Evolutionary conservation across 2,797 vertebrate genomes (phyloP), one percentile per base, ranked within the genome.

Genomic region (Distichodus sexfasciatus): DNA sequence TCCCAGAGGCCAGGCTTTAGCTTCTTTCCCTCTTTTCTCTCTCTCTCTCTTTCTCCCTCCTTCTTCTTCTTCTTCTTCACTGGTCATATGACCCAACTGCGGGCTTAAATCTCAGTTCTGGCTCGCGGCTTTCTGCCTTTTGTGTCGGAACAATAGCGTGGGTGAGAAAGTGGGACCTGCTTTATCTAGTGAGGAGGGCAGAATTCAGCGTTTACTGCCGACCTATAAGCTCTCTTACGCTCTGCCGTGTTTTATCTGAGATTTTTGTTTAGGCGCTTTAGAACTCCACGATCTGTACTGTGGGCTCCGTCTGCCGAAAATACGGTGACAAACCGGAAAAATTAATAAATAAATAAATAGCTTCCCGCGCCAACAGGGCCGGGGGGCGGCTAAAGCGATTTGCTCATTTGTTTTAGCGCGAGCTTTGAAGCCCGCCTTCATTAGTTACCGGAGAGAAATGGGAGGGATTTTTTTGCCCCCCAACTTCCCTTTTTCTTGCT

Each of bases 381-480:
- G 51, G 68, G 80, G 72, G 80, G 72, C 69, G 29, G 33, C 83
- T 79, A 70, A 58, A 72, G 76, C 81, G 86, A 86, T 89, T 87
- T 85, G 87, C 86, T 84, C 51, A 35, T 76, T 81, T 79, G 84
- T 75, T n/a, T 82, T 69, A 79, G 79, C 76, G 64, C 70, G 69
- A 78, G 80, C 79, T 86, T 86, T 80, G 83, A 86, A 88, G 74
- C 80, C 51, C 81, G 77, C 79, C 78, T 86, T 89, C 89, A 89
- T 91, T 90, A 90, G 89, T 90, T 86, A 89, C 85, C 71, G 40
- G 51, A 72, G 79, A 85, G 81, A 85, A 89, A 85, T 84, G 82
- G 82, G 83, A 83, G 82, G 83, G 84, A 86, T 87, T 87, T 84
- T 80, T 74, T n/a, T n/a, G n/a, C n/a, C n/a, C n/a, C n/a, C n/a